A percentile compares a stretch with the other conserved stretches of the same genome.
phyloP scores from a whole-genome alignment of 2,888 invertebrate species.

The Julus scanicus region DNA sequence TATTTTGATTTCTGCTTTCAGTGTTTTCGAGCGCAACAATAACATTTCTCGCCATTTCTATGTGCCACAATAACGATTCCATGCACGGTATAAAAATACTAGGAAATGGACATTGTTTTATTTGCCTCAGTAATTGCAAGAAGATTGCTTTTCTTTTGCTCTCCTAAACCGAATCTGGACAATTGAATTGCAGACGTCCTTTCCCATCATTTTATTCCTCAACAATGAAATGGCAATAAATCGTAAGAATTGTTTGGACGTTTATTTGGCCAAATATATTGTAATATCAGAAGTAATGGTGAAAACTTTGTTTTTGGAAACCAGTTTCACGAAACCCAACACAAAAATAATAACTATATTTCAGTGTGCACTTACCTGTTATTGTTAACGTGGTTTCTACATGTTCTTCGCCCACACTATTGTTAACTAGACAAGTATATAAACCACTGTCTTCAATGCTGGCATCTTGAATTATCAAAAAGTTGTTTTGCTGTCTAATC shows the following conservation, averaged over 20 bases:
- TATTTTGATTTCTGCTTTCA: conserved; percentile 2
- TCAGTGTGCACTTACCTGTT: conserved; percentile 70
- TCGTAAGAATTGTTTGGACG: neutral
- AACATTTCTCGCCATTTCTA: neutral
- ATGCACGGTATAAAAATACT: neutral
- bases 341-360: neutral
- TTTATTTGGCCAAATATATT: neutral
- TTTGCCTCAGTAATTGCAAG: neutral
- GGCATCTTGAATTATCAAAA: conserved; percentile 56
- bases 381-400: conserved; percentile 93
- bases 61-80: neutral
- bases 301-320: neutral
- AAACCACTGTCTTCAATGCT: conserved; percentile 87
- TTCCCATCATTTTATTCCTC: neutral
- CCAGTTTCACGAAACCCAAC: neutral
- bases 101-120: conserved; percentile 34
- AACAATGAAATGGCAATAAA: neutral
- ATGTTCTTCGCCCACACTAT: conserved; percentile 90
- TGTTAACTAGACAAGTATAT: conserved; percentile 93
- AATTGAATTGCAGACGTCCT: neutral
- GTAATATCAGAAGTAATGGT: neutral
- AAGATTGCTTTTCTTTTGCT: neutral
- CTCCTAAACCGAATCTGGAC: neutral
- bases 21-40: neutral
- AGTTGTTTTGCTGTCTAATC: conserved; percentile 55